Conservation (phyloP, 2,113 vertebrate genomes). For the Vulpes vulpes region DNA sequence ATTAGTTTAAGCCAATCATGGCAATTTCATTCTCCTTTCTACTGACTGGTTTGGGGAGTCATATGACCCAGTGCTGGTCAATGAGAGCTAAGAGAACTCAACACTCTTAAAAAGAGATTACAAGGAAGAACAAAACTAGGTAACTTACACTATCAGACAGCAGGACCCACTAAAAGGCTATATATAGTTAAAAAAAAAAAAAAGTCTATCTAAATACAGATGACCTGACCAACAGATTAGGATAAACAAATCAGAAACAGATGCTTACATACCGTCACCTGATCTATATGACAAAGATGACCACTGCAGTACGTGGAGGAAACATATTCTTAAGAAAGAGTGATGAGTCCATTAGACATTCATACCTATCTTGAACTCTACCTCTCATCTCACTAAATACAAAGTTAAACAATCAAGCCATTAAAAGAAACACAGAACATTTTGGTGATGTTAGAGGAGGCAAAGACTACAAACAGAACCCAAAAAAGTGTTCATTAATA, state of each 20-base stretch:
- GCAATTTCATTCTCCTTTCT: neutral
- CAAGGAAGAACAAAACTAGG: neutral
- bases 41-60: neutral
- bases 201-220: neutral
- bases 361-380: neutral
- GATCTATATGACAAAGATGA: neutral
- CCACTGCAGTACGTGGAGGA: neutral
- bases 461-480: constrained; percentile 24
- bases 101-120: neutral
- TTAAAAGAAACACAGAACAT: neutral
- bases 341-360: neutral
- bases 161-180: neutral
- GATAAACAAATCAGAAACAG: neutral
- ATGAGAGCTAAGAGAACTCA: neutral
- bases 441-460: neutral
- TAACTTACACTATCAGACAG: neutral
- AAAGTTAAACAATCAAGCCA: neutral
- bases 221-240: neutral
- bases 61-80: neutral
- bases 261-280: neutral
- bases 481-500: neutral
- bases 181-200: neutral
- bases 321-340: neutral
- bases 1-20: neutral
- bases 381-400: neutral